Percentiles rank a stretch among this genome's conserved stretches.
phyloP scores from a whole-genome alignment of 2,797 vertebrate genomes.

The Ciconia nigra region DNA sequence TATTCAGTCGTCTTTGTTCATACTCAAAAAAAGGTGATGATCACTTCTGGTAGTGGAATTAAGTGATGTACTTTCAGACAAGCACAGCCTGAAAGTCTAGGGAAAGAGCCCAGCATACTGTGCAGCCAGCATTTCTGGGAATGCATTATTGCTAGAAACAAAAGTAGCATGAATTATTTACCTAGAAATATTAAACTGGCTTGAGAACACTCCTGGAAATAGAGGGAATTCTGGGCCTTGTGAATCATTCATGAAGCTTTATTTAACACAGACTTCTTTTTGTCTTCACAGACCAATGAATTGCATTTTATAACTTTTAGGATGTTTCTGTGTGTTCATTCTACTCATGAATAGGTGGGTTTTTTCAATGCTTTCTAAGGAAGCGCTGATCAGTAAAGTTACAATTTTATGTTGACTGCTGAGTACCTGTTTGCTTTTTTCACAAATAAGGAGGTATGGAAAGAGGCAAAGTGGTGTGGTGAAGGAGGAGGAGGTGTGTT shows the following conservation, averaged over 20 bases:
- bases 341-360: not conserved
- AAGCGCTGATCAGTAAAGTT: not conserved
- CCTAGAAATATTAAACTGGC: slow-evolving; percentile 11
- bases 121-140: not conserved
- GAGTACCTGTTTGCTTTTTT: not conserved
- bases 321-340: not conserved
- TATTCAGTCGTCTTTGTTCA: not conserved
- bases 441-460: not conserved
- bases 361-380: not conserved
- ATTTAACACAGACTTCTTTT: slow-evolving; percentile 22
- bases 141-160: slow-evolving; percentile 17
- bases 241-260: slow-evolving; percentile 27
- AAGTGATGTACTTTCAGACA: not conserved
- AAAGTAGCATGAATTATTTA: slow-evolving; percentile 56
- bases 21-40: not conserved
- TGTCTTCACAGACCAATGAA: not conserved
- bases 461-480: not conserved
- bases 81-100: not conserved
- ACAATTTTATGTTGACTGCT: not conserved
- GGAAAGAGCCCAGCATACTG: not conserved
- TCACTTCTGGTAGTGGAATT: not conserved
- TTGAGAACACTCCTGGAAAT: slow-evolving; percentile 30
- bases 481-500: not conserved
- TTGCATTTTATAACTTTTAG: not conserved
- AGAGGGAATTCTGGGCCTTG: not conserved